A percentile compares a stretch with the other conserved stretches of the same genome.
Conservation (phyloP, 23 tunicate genomes). For the Phallusia fumigata region DNA sequence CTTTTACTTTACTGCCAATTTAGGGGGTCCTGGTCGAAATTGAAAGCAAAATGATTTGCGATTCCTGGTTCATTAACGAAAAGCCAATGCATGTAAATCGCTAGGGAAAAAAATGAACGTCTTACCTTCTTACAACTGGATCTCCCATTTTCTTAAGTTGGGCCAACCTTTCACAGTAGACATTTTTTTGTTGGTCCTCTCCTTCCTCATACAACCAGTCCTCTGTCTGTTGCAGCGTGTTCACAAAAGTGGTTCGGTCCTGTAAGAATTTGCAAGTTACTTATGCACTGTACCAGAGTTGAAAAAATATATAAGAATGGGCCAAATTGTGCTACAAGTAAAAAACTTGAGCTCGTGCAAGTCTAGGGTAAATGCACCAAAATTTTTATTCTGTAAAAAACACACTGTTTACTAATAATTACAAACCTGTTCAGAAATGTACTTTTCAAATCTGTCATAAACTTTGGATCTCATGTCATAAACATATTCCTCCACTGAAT, state of each 20-base stretch:
- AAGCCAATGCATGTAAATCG: too few relatives aligned
- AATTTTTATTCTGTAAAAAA: too few relatives aligned
- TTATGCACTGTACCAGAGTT: too few relatives aligned
- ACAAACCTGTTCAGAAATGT: conserved; percentile 68
- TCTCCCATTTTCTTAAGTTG: conserved; percentile 61
- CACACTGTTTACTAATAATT: too few relatives aligned
- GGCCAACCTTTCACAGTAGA: conserved; percentile 50
- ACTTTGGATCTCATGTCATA: conserved; percentile 84
- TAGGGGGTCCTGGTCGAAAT: too few relatives aligned
- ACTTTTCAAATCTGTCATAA: conserved; percentile 51
- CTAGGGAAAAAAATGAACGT: background rate
- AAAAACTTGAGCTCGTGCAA: too few relatives aligned
- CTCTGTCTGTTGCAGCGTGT: conserved; percentile 58
- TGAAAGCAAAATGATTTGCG: too few relatives aligned
- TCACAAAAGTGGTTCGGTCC: conserved; percentile 47
- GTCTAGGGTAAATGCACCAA: too few relatives aligned
- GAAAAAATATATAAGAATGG: too few relatives aligned
- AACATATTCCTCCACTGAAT: conserved; percentile 91
- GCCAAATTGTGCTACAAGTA: too few relatives aligned
- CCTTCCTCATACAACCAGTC: conserved; percentile 95
- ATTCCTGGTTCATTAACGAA: too few relatives aligned
- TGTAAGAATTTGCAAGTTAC: conserved; percentile 10
- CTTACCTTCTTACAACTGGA: conserved; percentile 64
- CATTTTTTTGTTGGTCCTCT: conserved; percentile 72
- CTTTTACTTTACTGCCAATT: too few relatives aligned